Base-by-base conservation (phyloP, 2,797 vertebrate genomes). In the Apogon talboti region DNA sequence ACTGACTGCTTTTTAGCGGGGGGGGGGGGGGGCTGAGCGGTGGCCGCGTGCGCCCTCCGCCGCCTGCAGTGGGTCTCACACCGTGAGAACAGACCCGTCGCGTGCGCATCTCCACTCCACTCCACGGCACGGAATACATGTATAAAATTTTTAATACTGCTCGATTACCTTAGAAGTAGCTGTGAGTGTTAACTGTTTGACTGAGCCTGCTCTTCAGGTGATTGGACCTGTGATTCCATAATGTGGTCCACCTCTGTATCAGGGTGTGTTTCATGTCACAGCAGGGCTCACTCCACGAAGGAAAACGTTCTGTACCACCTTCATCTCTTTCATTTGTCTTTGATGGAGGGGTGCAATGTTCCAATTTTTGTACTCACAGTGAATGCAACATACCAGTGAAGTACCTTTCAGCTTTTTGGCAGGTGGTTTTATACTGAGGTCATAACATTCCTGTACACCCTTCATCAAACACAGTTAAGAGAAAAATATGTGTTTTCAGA, bases 1-100 rank as follows among this genome's bases (percentile, higher is more conserved):
- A 76, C 81, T 24, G 47, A 55, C 66, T 75, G 58, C 21, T 6
- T 37, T 10, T 59, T 15, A 11, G 44, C 53, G 40, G 55, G 62
- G 56, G 63, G 76, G 44, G 51, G 40, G 55, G 62, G 56, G 63
- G 76, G 45, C 42, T 14, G 56, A 60, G 58, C 10, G 33, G 66
- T 16, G 72, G 78, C 49, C 77, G 57, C 69, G 76, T 77, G 89
- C 92, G 90, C 91, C 93, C 89, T 81, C 92, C 78, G 79, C 81
- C 66, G 92, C 84, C 66, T 19, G 51, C 48, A 75, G 51, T 56
- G 55, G 63, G 83, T 24, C 57, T 57, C 63, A 77, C 79, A 76
- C 45, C 60, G 57, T 45, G 43, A 3, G 48, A 62, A 30, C 51
- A 67, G 63, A 63, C 13, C 38, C 13, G 10, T 0, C 58, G 9